Evolutionary conservation across 1,140 invertebrate genomes (phyloP), one percentile per base, ranked within the genome.

Genomic region (Doryteuthis pealeii): DNA sequence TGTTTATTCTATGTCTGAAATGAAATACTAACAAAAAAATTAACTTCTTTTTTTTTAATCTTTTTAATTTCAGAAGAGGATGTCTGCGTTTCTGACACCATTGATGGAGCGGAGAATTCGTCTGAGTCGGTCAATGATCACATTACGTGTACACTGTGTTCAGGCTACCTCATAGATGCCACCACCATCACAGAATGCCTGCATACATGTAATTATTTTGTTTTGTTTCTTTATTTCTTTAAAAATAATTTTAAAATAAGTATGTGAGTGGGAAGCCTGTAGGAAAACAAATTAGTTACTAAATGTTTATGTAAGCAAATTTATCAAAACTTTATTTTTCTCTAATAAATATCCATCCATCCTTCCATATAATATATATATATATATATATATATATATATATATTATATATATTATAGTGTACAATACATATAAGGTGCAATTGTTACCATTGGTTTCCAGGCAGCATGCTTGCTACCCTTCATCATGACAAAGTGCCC

Each of bases 101-200:
- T 83, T 78, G 82, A 82, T 81, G 84, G 84, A 77, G 74, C 81
- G 70, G 83, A 80, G 72, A 81, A 84, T n/a, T 76, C 80, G 69
- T 77, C 85, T 74, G 82, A 80, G 74, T 75, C 82, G 54, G 80
- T 86, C 30, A 86, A 86, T 75, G 76, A 79, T 40, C 79, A 83
- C 65, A 88, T 89, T 31, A 88, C 86, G 1, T 89, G 88, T 77
- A 78, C 71, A 10, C 69, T 89, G 15, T 89, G 89, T 78, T 79
- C 87, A 74, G 89, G 89, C 4, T 90, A 90, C 75, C 80, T 90
- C 8, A 84, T 90, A 62, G 89, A 90, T 73, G 89, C 89, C 14
- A 88, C 87, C 5, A 90, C 89, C 2, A 88, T 90, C 31, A 88
- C 88, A 71, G 89, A 90, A 82, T 90, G 89, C 77, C 80, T 90